A percentile compares a stretch with the other conserved stretches of the same genome.
Evolutionary conservation across 2,113 vertebrate genomes (phyloP).

Genomic region (Motacilla alba): DNA sequence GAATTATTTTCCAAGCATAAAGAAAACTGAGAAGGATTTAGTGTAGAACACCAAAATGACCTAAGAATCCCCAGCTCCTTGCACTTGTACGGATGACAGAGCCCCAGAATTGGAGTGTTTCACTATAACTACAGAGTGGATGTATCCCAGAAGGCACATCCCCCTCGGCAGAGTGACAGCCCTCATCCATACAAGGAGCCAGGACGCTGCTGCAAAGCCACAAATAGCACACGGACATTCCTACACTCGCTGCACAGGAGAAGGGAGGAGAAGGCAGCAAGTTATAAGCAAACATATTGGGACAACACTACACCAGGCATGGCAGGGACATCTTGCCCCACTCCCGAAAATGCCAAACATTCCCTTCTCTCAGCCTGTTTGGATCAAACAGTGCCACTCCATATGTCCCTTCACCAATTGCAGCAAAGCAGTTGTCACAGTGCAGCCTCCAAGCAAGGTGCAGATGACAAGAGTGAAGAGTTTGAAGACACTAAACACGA

Average conservation of each 20-base stretch:
- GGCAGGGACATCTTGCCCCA: not conserved
- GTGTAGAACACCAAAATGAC: not conserved
- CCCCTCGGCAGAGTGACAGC: rapidly evolving
- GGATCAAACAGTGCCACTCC: not conserved
- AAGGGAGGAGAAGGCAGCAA: not conserved
- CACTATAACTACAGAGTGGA: not conserved
- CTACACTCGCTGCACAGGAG: not conserved
- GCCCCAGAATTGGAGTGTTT: not conserved
- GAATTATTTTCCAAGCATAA: not conserved
- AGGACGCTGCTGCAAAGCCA: not conserved
- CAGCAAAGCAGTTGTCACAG: not conserved
- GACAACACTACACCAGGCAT: not conserved
- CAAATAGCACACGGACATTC: not conserved
- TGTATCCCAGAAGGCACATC: not conserved
- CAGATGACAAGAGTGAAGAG: not conserved
- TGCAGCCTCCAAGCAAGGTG: not conserved
- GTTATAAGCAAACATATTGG: not conserved
- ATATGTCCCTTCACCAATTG: not conserved
- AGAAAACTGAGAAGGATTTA: not conserved
- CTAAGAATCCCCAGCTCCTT: not conserved
- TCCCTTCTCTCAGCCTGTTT: not conserved
- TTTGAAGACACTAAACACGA: not conserved
- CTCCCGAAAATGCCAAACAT: not conserved
- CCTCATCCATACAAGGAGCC: not conserved
- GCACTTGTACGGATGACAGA: not conserved